Evolutionary conservation across 2,888 invertebrate genomes (phyloP), one percentile per base, ranked within the genome.

Genomic region (Ephialtes manifestator): DNA sequence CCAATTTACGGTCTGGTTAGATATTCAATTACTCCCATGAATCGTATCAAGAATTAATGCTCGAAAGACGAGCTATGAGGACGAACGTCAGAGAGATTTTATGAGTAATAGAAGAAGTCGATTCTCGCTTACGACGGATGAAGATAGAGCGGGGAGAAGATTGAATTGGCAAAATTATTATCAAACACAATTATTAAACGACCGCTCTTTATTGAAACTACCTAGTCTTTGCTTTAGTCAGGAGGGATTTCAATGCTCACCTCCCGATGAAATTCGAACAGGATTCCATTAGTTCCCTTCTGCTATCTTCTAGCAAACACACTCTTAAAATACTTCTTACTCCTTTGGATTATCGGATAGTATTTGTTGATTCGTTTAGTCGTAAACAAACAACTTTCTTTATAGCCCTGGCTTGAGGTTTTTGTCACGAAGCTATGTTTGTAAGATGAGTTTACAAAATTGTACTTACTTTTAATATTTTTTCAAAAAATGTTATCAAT

Each of bases 21-120:
- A 81, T 89, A 90, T 89, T 90, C 89, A 88, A 91, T 90, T 90
- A 89, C 84, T 65, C 87, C 81, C 78, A 76, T 86, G 86, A 87
- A 87, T 85, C 83, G 82, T 67, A 65, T 71, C 4, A 81, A 63
- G 20, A 28, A 71, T 71, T 71, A 53, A 75, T 43, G 68, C 39
- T 11, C 10, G 39, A 13, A 58, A 28, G 24, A 13, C 4, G 58
- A 58, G 13, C 58, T 58, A 58, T 24, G 20, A 20, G 24, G 39
- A 71, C 35, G 48, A 51, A 71, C 39, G 18, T 65, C 35, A 53
- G 28, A 24, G 46, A 51, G 35, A 51, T 7, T 71, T 24, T 71
- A 71, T n/a, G 53, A 51, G 46, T 68, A 39, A 48, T 3, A 10
- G 18, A 65, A 46, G 11, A 15, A 67, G 81, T 68, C 39, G 39